These are phyloP conservation scores for Orchesellides sinensis DNA, from an alignment of 2,888 invertebrate genomes.

Conservation along the genomic window DNA sequence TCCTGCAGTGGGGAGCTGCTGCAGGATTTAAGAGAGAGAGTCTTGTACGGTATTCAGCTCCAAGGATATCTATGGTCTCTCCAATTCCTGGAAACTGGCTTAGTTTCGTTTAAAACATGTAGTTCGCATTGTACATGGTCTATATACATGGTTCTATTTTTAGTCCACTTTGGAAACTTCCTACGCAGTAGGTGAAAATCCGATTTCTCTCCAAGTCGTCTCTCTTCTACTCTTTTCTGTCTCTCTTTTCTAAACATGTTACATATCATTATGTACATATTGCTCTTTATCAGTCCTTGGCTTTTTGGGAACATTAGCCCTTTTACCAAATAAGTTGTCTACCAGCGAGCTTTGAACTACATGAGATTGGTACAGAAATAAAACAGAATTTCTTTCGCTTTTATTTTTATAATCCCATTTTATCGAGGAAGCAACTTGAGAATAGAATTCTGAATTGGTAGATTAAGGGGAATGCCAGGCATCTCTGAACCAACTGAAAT, in stretches of 20 bases:
- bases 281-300: constrained; percentile 6
- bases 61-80: background rate
- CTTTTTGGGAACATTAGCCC: background rate
- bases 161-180: constrained; percentile 27
- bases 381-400: background rate
- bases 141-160: constrained; percentile 44
- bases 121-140: constrained; percentile 36
- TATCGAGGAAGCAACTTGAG: too few species aligned
- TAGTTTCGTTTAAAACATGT: background rate
- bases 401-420: too few species aligned
- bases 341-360: background rate
- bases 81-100: constrained; percentile 1
- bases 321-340: background rate
- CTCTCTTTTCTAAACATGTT: background rate
- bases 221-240: background rate
- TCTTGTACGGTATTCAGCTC: background rate
- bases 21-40: background rate
- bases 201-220: constrained; percentile 14
- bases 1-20: too few species aligned
- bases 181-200: constrained; percentile 44
- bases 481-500: too few species aligned
- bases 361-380: constrained; percentile 8
- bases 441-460: too few species aligned
- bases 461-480: too few species aligned
- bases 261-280: background rate